phyloP scores from a whole-genome alignment of 2,113 vertebrate species.

The Eublepharis macularius region DNA sequence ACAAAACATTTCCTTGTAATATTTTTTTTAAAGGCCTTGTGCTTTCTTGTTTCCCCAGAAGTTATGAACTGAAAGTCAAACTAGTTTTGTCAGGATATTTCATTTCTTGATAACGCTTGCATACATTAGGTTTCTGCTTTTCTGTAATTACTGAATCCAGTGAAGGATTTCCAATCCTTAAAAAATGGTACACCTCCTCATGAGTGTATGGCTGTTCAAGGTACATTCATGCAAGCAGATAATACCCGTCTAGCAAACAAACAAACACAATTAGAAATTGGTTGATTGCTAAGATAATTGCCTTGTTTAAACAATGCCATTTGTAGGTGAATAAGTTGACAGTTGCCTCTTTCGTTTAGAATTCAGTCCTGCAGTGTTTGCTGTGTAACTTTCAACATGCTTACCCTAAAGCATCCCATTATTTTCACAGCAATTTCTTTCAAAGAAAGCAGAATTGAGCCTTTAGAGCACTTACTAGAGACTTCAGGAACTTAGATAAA shows the following conservation, averaged over 20 bases:
- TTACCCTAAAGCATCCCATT: not conserved
- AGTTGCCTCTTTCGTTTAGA: no score
- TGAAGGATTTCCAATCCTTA: not conserved
- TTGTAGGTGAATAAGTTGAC: not conserved
- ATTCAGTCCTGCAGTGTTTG: not conserved
- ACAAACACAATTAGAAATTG: not conserved
- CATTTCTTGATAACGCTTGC: not conserved
- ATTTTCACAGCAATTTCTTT: not conserved
- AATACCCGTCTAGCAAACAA: not conserved
- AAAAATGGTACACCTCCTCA: not conserved
- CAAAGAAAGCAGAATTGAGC: not conserved
- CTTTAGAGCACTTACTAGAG: no score
- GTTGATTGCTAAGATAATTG: conserved; percentile 11
- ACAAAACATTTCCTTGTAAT: not conserved
- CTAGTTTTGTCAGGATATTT: not conserved
- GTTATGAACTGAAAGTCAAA: not conserved
- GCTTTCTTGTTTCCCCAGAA: not conserved
- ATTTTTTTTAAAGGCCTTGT: not conserved
- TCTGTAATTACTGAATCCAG: not conserved
- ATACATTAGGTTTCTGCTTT: not conserved
- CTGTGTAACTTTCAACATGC: not conserved
- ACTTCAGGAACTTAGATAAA: no score
- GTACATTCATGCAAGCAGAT: not conserved
- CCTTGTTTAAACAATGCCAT: not conserved
- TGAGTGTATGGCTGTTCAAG: not conserved